A percentile compares a stretch with the other conserved stretches of the same genome.
Evolutionary conservation across 1,140 invertebrate species (phyloP).

Genomic region (Eupristina koningsbergeri): DNA sequence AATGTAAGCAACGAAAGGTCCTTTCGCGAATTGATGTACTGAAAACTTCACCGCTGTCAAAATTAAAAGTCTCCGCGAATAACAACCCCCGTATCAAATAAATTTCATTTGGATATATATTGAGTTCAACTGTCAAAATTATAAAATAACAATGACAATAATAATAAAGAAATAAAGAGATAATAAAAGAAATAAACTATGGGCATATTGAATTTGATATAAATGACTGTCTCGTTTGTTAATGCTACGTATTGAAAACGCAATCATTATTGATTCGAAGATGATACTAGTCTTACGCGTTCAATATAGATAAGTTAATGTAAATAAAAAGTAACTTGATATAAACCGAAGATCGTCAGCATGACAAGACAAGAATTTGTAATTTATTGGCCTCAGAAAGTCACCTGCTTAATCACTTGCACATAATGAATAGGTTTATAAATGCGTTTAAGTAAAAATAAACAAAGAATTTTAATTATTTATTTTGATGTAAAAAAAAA

Average conservation of each 20-base stretch:
- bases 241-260: not conserved
- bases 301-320: constrained; percentile 31
- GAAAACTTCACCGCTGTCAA: constrained; percentile 1
- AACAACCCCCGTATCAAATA: constrained; percentile 3
- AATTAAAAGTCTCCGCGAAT: constrained; percentile 31
- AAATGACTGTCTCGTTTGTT: constrained; percentile 3
- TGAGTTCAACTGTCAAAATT: not conserved
- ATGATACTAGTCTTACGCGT: constrained; percentile 44
- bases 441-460: constrained; percentile 15
- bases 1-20: constrained; percentile 52
- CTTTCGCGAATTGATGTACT: constrained; percentile 28
- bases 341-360: constrained; percentile 31
- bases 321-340: constrained; percentile 31
- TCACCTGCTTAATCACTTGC: constrained; percentile 42
- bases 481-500: not conserved
- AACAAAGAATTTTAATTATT: constrained; percentile 36
- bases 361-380: constrained; percentile 39
- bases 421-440: constrained; percentile 27
- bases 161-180: too few relatives aligned
- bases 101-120: constrained; percentile 26
- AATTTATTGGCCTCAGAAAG: constrained; percentile 45
- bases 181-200: not conserved
- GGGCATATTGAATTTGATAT: constrained; percentile 2
- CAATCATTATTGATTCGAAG: constrained; percentile 34
- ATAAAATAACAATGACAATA: not conserved